Conservation (phyloP, 2,888 invertebrate genomes). For the Trichacis sp. region DNA sequence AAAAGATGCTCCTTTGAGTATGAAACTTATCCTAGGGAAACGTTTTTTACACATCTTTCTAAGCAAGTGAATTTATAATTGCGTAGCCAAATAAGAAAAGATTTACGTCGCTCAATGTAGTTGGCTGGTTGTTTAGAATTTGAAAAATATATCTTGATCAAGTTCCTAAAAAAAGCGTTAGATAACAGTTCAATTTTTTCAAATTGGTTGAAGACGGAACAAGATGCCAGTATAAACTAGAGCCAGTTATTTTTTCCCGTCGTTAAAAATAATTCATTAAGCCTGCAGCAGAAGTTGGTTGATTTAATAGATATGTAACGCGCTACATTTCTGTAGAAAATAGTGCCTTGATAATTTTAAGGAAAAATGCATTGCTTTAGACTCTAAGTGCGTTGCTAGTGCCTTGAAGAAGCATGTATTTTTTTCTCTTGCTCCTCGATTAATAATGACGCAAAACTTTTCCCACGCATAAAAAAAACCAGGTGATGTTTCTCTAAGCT, state of each 20-base stretch:
- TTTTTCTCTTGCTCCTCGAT: slow-evolving; percentile 16
- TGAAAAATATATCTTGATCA: background rate
- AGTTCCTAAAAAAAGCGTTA: slow-evolving; percentile 3
- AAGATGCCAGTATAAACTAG: slow-evolving; percentile 65
- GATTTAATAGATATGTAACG: slow-evolving; percentile 11
- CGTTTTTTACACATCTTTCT: background rate
- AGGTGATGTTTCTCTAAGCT: background rate
- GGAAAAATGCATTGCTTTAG: slow-evolving; percentile 51
- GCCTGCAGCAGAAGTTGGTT: slow-evolving; percentile 13
- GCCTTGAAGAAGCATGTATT: slow-evolving; percentile 54
- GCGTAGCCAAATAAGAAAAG: slow-evolving; percentile 16
- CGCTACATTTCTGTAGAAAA: slow-evolving; percentile 49
- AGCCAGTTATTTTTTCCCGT: slow-evolving; percentile 53
- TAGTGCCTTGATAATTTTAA: slow-evolving; percentile 65
- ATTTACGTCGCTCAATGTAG: background rate
- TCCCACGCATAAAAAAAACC: background rate
- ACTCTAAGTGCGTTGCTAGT: slow-evolving; percentile 61
- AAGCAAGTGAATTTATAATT: slow-evolving; percentile 9
- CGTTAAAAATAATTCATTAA: slow-evolving; percentile 22
- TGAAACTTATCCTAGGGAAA: background rate
- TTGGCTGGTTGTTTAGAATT: slow-evolving; percentile 7
- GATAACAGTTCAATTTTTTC: no score
- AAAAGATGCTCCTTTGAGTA: background rate
- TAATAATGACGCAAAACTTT: background rate
- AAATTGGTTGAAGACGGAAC: no score